Conservation (phyloP, 2,113 vertebrate genomes). For the Toxotes jaculatrix region DNA sequence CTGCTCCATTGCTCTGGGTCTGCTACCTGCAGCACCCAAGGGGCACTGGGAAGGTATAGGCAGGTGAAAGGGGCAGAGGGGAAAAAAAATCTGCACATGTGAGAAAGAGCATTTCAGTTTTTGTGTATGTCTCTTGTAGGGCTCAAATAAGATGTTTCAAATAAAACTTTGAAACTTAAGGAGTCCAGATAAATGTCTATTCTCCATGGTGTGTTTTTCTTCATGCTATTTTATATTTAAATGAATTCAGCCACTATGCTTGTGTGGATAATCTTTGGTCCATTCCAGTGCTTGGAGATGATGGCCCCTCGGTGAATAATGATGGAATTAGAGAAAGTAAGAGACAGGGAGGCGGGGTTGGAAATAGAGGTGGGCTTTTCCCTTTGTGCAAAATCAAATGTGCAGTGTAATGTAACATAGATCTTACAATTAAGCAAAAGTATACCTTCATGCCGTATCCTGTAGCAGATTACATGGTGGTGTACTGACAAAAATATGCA, state of each 20-base stretch:
- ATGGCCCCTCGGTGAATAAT: conserved; percentile 15
- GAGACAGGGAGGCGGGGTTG: neutral
- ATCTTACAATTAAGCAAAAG: conserved; percentile 47
- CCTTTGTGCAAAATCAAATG: conserved; percentile 6
- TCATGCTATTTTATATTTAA: conserved; percentile 17
- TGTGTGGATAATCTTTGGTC: conserved; percentile 7
- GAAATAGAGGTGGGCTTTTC: neutral
- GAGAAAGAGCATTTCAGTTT: conserved; percentile 11
- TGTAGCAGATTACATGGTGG: conserved; percentile 40
- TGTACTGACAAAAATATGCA: conserved; percentile 58
- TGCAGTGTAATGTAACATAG: neutral
- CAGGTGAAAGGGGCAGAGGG: conserved; percentile 42
- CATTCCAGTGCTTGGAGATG: conserved; percentile 11
- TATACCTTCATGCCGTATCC: conserved; percentile 13
- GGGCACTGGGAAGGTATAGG: conserved; percentile 19
- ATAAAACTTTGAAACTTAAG: neutral
- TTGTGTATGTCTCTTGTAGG: neutral
- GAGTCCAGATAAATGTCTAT: neutral
- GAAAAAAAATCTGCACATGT: conserved; percentile 12
- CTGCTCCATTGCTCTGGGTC: conserved; percentile 51
- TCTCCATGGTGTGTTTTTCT: neutral
- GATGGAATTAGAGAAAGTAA: conserved; percentile 11
- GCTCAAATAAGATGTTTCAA: neutral
- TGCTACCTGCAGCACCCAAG: conserved; percentile 48
- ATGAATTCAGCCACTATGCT: conserved; percentile 20